phyloP scores from a whole-genome alignment of 1,140 invertebrate species.

The Mamestra configurata region DNA sequence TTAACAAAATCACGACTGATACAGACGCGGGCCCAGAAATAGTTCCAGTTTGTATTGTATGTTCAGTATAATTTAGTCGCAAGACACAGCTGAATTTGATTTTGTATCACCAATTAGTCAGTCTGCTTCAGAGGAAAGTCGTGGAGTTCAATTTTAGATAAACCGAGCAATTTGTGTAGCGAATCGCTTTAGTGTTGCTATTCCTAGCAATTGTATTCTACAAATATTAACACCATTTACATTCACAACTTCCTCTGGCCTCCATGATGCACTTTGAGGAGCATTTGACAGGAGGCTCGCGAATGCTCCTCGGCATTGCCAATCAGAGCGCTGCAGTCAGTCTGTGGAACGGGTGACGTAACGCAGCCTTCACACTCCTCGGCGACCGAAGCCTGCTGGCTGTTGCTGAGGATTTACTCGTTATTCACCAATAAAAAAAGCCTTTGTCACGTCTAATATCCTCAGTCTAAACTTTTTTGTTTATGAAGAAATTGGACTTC shows the following conservation, averaged over 20 bases:
- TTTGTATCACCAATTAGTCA: background rate
- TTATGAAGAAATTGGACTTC: background rate
- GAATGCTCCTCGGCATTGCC: slow-evolving; percentile 57
- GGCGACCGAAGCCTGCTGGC: slow-evolving; percentile 1
- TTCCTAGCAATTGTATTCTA: background rate
- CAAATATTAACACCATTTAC: slow-evolving; percentile 1
- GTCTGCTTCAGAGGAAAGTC: background rate
- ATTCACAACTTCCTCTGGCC: slow-evolving; percentile 35
- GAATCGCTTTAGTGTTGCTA: background rate
- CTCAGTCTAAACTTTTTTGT: background rate
- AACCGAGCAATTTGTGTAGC: background rate
- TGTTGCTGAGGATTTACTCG: slow-evolving; percentile 13
- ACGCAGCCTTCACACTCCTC: slow-evolving; percentile 74
- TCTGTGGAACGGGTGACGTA: slow-evolving; percentile 77
- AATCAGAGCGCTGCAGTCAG: slow-evolving; percentile 77
- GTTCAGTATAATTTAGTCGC: background rate
- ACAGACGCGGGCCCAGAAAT: background rate
- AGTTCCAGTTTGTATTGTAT: background rate
- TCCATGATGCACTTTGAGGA: slow-evolving; percentile 24
- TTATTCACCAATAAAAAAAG: slow-evolving; percentile 21
- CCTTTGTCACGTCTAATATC: slow-evolving; percentile 10
- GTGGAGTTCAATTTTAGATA: background rate
- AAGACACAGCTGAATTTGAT: background rate
- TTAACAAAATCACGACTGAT: background rate
- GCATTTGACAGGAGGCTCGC: slow-evolving; percentile 34